A percentile compares a stretch with the other conserved stretches of the same genome.
These are phyloP conservation scores for Puntigrus tetrazona DNA, from an alignment of 2,113 vertebrate genomes.

Conservation along the genomic window DNA sequence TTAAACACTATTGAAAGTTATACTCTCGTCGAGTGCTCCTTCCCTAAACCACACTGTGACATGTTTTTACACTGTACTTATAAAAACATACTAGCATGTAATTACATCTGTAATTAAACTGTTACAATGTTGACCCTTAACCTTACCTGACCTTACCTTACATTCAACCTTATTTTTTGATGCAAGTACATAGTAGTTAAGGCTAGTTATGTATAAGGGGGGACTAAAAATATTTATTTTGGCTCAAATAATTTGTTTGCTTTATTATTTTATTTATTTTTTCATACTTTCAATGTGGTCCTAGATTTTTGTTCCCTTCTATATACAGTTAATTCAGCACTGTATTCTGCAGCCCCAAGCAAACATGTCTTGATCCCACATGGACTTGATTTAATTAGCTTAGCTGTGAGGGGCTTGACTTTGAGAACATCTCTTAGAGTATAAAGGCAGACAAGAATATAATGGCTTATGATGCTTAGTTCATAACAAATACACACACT, in stretches of 20 bases:
- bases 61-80: no score
- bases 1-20: no score
- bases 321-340: neutral
- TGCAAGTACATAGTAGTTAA: no score
- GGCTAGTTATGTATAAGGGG: no score
- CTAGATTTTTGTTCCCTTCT: neutral
- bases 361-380: constrained; percentile 8
- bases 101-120: no score
- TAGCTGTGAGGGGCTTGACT: neutral
- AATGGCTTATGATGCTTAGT: constrained; percentile 48
- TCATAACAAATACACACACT: constrained; percentile 32
- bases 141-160: no score
- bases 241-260: neutral
- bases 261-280: no score
- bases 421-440: constrained; percentile 19
- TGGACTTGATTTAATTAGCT: constrained; percentile 13
- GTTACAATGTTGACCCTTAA: no score
- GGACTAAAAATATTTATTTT: neutral
- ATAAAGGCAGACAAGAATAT: constrained; percentile 33
- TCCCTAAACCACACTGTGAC: no score
- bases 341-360: neutral
- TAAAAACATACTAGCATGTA: no score
- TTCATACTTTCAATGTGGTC: neutral
- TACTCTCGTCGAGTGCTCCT: no score
- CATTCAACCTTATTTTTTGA: no score